A percentile compares a stretch with the other conserved stretches of the same genome.
Conservation (phyloP, 1,140 invertebrate species). For the Octopus sinensis region DNA sequence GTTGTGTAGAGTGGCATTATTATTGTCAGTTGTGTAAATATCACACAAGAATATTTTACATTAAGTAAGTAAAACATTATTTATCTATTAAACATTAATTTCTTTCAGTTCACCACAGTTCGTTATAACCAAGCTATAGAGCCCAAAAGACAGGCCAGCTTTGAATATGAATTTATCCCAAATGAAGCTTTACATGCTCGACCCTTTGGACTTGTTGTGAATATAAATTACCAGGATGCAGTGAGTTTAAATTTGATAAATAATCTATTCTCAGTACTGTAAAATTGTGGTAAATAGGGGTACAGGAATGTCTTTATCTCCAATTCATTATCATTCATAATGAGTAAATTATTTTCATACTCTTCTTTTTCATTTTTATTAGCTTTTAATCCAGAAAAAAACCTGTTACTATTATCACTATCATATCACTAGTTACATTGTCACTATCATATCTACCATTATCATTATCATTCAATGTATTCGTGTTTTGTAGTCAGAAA, state of each 20-base stretch:
- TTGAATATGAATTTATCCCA: slow-evolving; percentile 92
- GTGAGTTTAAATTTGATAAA: slow-evolving; percentile 38
- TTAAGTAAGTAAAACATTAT: too few relatives aligned
- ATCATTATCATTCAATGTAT: too few relatives aligned
- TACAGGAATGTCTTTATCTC: background rate
- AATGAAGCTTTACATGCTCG: slow-evolving; percentile 91
- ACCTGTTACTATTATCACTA: too few relatives aligned
- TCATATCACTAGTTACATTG: too few relatives aligned
- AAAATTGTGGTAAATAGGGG: background rate
- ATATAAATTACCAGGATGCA: slow-evolving; percentile 86
- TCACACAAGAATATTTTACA: too few relatives aligned
- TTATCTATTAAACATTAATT: too few relatives aligned
- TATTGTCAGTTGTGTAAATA: too few relatives aligned
- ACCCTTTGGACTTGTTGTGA: slow-evolving; percentile 91
- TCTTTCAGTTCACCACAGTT: slow-evolving; percentile 76
- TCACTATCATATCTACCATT: too few relatives aligned
- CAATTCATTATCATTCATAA: background rate
- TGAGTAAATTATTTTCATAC: background rate
- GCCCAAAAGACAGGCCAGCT: slow-evolving; percentile 87
- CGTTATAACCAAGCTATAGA: slow-evolving; percentile 86
- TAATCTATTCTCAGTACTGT: background rate
- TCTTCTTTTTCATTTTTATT: too few relatives aligned
- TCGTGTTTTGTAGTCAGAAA: too few relatives aligned
- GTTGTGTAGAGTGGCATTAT: too few relatives aligned
- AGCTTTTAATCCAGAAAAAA: too few relatives aligned